Percentiles rank a stretch among this genome's conserved stretches.
These are phyloP conservation scores for Napeogenes sylphis DNA, from an alignment of 2,888 invertebrate species.

Conservation along the genomic window DNA sequence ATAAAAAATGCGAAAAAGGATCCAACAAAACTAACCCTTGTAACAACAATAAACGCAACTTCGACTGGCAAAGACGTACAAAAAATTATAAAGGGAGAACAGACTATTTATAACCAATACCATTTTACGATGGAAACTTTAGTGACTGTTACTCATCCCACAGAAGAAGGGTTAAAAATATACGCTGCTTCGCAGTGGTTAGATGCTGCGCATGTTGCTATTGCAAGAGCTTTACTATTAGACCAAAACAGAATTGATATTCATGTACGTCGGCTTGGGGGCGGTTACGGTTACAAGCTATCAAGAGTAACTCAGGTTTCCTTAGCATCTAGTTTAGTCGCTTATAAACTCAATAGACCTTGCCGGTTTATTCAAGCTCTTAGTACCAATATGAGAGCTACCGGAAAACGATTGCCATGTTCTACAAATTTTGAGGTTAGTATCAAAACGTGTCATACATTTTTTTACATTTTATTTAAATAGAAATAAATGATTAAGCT, in stretches of 20 bases:
- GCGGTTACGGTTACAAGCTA: conserved; percentile 86
- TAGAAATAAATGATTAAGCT: no score
- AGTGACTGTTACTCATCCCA: conserved; percentile 75
- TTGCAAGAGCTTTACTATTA: conserved; percentile 70
- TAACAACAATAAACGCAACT: conserved; percentile 33
- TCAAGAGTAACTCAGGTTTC: conserved; percentile 73
- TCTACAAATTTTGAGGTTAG: conserved; percentile 62
- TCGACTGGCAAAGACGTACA: conserved; percentile 38
- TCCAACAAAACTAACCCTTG: conserved; percentile 35
- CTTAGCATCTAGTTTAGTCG: conserved; percentile 80
- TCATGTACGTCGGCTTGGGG: conserved; percentile 82
- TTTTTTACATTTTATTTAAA: no score
- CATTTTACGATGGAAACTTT: conserved; percentile 83
- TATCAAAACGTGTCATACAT: neutral
- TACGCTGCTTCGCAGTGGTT: conserved; percentile 77
- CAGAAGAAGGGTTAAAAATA: conserved; percentile 81
- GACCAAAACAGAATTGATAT: conserved; percentile 55
- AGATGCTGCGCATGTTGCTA: conserved; percentile 66
- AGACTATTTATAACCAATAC: conserved; percentile 73
- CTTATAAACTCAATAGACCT: conserved; percentile 76
- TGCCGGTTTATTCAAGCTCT: conserved; percentile 80
- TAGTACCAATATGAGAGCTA: conserved; percentile 78
- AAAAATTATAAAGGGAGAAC: conserved; percentile 46
- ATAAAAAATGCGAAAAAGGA: conserved; percentile 42
- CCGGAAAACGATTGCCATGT: conserved; percentile 71